Percentiles rank a stretch among this genome's conserved stretches.
phyloP scores from a whole-genome alignment of 2,113 vertebrate genomes.

The Myrmecobius fasciatus region DNA sequence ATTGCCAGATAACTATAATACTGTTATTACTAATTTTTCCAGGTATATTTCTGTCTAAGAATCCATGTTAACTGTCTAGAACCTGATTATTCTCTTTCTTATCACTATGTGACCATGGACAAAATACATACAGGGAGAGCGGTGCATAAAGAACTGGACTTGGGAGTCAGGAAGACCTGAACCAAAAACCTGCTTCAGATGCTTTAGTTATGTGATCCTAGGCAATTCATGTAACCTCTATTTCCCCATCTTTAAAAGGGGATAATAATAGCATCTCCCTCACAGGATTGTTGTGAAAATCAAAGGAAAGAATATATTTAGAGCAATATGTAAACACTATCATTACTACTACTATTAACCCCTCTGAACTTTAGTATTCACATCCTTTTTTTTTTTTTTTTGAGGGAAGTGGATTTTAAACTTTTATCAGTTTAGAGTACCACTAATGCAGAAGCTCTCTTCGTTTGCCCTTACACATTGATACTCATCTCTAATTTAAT shows the following conservation, averaged over 20 bases:
- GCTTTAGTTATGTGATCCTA: neutral
- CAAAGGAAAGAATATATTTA: too few species aligned
- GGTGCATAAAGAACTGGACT: neutral
- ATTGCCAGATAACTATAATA: neutral
- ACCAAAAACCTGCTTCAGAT: neutral
- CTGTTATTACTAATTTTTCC: neutral
- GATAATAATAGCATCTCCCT: neutral
- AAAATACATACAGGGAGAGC: neutral
- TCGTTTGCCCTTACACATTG: neutral
- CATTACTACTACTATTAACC: neutral
- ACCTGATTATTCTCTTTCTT: too few species aligned
- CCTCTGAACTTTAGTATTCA: neutral
- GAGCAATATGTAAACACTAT: neutral
- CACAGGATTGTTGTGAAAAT: neutral
- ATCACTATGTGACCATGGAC: too few species aligned
- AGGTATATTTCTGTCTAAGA: neutral
- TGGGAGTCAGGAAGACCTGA: neutral
- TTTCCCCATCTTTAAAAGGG: too few species aligned
- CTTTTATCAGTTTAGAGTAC: neutral
- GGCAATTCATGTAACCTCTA: too few species aligned
- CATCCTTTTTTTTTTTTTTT: neutral
- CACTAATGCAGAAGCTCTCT: neutral
- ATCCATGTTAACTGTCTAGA: neutral
- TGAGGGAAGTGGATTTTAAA: neutral
- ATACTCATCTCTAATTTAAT: neutral